A percentile compares a stretch with the other conserved stretches of the same genome.
Conservation (phyloP, 2,888 invertebrate genomes). For the Apotomis capreana region DNA sequence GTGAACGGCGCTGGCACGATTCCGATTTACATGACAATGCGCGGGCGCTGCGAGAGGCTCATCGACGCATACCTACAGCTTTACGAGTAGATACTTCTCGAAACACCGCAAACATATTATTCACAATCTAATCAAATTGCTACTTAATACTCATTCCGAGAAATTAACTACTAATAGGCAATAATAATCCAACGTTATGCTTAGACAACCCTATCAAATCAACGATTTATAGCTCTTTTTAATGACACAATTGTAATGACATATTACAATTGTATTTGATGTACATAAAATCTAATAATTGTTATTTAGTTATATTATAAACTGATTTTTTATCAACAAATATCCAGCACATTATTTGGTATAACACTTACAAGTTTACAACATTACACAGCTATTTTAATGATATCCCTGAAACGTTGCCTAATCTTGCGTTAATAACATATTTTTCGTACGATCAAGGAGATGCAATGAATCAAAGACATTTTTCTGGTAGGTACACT, state of each 20-base stretch:
- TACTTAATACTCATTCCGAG: not conserved
- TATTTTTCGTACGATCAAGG: conserved; percentile 4
- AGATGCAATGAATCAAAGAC: conserved; percentile 15
- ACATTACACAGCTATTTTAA: not conserved
- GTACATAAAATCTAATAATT: too few relatives aligned
- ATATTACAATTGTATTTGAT: too few relatives aligned
- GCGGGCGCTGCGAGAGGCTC: conserved; percentile 9
- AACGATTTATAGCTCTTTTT: too few relatives aligned
- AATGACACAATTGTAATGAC: too few relatives aligned
- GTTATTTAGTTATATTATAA: too few relatives aligned
- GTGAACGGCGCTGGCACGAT: conserved; percentile 9
- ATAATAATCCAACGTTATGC: not conserved
- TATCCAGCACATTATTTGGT: too few relatives aligned
- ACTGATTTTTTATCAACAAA: too few relatives aligned
- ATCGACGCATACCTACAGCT: conserved; percentile 1
- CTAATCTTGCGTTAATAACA: not conserved
- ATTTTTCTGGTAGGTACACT: conserved; percentile 45
- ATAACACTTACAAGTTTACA: too few relatives aligned
- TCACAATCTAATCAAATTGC: not conserved
- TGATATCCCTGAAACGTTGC: not conserved
- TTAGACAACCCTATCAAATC: too few relatives aligned
- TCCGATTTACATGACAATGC: conserved; percentile 37
- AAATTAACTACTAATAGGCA: conserved; percentile 12
- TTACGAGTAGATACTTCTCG: conserved; percentile 35
- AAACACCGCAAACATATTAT: not conserved